Evolutionary conservation across 2,113 vertebrate species (phyloP).

Genomic region (Sakesphorus luctuosus): DNA sequence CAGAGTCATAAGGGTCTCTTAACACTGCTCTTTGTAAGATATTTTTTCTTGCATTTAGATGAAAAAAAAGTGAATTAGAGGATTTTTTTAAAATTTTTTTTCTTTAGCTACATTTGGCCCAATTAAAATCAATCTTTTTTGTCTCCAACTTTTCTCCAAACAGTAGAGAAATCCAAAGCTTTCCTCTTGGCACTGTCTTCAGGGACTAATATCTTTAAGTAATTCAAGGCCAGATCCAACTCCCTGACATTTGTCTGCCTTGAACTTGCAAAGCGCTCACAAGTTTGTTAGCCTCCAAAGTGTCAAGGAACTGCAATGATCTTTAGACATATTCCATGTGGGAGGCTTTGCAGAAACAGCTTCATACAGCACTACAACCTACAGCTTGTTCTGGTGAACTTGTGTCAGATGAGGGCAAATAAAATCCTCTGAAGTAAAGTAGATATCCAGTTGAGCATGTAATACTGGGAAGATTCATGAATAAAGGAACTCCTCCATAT

Average conservation of each 20-base stretch:
- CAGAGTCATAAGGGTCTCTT: background rate
- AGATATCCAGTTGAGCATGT: background rate
- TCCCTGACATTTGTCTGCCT: constrained; percentile 49
- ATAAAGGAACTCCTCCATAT: background rate
- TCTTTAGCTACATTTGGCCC: background rate
- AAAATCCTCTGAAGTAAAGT: background rate
- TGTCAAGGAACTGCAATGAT: constrained; percentile 3
- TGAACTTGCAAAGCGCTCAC: background rate
- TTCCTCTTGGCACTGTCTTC: background rate
- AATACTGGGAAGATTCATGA: background rate
- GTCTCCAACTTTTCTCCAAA: constrained; percentile 16
- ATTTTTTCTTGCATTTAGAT: background rate
- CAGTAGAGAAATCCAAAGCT: constrained; percentile 10
- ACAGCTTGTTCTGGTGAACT: constrained; percentile 12
- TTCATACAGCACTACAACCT: constrained; percentile 3
- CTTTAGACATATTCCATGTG: constrained; percentile 22
- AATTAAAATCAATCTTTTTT: constrained; percentile 5
- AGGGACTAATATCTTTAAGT: constrained; percentile 20
- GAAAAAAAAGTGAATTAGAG: background rate
- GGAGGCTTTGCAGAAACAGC: constrained; percentile 24
- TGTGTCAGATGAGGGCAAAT: constrained; percentile 25
- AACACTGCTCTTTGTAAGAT: background rate
- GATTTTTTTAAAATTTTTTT: background rate
- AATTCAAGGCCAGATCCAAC: constrained; percentile 4
- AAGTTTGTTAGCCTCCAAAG: constrained; percentile 39